Conservation (phyloP, 2,797 vertebrate genomes). For the Enteromius mattozi region DNA sequence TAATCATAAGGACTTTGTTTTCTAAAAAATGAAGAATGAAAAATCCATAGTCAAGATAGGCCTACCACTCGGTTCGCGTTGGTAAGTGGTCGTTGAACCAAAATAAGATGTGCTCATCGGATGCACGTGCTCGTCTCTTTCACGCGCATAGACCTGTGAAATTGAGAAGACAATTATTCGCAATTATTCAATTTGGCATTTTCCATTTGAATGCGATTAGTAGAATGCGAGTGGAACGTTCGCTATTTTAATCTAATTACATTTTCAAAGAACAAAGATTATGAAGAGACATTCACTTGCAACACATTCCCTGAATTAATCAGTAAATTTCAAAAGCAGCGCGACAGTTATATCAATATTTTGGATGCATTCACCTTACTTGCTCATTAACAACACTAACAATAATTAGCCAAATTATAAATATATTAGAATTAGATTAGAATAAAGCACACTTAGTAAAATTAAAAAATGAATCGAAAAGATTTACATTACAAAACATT, state of each 20-base stretch:
- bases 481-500: background rate
- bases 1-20: background rate
- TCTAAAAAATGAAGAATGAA: background rate
- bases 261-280: slow-evolving; percentile 20
- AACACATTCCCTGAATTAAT: slow-evolving; percentile 25
- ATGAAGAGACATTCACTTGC: background rate
- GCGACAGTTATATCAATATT: background rate
- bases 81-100: slow-evolving; percentile 78
- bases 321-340: slow-evolving; percentile 18
- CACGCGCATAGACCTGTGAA: slow-evolving; percentile 86
- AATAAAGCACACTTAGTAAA: background rate
- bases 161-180: slow-evolving; percentile 68
- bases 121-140: slow-evolving; percentile 81
- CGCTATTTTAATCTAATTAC: slow-evolving; percentile 20
- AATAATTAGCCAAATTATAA: slow-evolving; percentile 8
- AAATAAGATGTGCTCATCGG: slow-evolving; percentile 80
- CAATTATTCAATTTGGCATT: slow-evolving; percentile 54
- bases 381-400: slow-evolving; percentile 31
- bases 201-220: background rate
- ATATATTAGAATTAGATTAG: background rate
- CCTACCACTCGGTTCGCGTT: slow-evolving; percentile 83
- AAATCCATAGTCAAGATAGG: background rate
- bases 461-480: background rate
- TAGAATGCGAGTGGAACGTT: background rate
- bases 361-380: background rate